A percentile compares a stretch with the other conserved stretches of the same genome.
phyloP scores from a whole-genome alignment of 2,888 invertebrate genomes.

The Rambutsinella grinnellia region DNA sequence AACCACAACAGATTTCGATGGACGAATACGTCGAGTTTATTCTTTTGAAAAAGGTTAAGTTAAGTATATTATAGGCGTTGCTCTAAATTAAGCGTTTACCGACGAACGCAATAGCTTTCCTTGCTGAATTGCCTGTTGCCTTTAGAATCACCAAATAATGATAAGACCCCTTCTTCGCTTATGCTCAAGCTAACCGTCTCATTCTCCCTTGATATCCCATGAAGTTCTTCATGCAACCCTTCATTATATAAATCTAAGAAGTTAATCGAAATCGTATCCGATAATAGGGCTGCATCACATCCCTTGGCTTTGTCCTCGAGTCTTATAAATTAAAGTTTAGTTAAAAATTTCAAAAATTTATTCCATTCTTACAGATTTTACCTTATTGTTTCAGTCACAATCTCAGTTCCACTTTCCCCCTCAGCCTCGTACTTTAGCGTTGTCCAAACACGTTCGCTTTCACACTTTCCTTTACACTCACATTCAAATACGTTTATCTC shows the following conservation, averaged over 20 bases:
- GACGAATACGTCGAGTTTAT: constrained; percentile 14
- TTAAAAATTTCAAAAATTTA: too few relatives aligned
- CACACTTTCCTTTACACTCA: too few relatives aligned
- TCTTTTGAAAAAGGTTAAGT: constrained; percentile 18
- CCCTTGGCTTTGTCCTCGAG: too few relatives aligned
- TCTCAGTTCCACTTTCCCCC: not conserved
- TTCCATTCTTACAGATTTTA: not conserved
- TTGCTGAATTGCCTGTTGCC: constrained; percentile 12
- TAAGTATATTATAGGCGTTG: too few relatives aligned
- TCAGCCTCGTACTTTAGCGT: constrained; percentile 2
- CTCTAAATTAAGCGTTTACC: constrained; percentile 27
- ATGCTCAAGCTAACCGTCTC: constrained; percentile 1
- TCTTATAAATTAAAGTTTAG: too few relatives aligned
- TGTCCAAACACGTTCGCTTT: constrained; percentile 31
- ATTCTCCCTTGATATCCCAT: not conserved
- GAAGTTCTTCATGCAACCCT: constrained; percentile 18
- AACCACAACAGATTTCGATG: constrained; percentile 42
- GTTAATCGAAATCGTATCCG: constrained; percentile 13
- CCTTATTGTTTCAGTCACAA: constrained; percentile 18
- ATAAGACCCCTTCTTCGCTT: not conserved
- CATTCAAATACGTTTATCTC: too few relatives aligned
- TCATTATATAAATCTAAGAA: constrained; percentile 11
- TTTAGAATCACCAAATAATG: not conserved
- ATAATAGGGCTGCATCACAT: not conserved
- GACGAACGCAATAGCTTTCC: constrained; percentile 36